Evolutionary conservation across 2,113 vertebrate genomes (phyloP).

Genomic region (Myrmecophaga tridactyla): DNA sequence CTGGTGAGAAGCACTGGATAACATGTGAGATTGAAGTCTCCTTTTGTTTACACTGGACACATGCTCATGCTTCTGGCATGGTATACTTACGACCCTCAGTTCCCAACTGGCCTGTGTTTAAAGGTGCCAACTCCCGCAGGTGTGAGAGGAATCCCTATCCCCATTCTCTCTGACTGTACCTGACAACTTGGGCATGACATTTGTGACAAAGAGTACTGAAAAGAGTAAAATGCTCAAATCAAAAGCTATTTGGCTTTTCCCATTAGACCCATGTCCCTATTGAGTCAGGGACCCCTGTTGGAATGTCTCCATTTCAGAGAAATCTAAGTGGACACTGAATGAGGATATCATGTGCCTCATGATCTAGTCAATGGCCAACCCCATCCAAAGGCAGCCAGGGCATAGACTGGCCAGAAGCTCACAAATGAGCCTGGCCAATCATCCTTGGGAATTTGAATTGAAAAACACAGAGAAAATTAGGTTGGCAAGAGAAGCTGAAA

Average conservation of each 20-base stretch:
- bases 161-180: neutral
- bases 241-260: neutral
- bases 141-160: neutral
- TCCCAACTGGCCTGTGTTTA: neutral
- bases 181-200: neutral
- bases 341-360: neutral
- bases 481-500: neutral
- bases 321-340: neutral
- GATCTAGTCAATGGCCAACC: neutral
- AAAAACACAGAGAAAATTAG: neutral
- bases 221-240: neutral
- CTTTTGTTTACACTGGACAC: neutral
- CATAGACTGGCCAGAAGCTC: neutral
- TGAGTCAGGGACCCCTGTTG: neutral
- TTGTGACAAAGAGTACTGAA: neutral
- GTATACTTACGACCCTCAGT: neutral
- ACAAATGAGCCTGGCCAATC: neutral
- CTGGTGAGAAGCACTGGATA: too few species aligned
- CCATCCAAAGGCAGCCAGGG: neutral
- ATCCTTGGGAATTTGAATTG: neutral
- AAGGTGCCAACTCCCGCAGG: neutral
- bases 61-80: neutral
- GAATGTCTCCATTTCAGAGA: neutral
- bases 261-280: neutral
- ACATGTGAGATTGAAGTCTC: neutral